phyloP scores from a whole-genome alignment of 2,888 invertebrate species.

The Allygus modestus region DNA sequence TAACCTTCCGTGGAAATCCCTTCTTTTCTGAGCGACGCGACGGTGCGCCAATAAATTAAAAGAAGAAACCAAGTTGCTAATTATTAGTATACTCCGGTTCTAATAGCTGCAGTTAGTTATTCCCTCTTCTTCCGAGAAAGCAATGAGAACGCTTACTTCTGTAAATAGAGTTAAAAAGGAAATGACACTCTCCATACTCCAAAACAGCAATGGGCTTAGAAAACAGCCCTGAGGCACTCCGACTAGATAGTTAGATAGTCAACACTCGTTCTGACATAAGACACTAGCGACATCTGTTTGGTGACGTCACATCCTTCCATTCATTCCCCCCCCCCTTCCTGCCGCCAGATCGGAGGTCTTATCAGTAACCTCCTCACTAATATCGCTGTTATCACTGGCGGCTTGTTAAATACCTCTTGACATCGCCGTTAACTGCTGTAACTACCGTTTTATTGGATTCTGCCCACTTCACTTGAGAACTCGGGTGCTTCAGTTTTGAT shows the following conservation, averaged over 20 bases:
- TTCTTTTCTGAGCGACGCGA: too few species aligned
- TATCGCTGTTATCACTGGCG: constrained; percentile 20
- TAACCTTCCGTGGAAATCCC: too few species aligned
- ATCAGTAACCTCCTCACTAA: constrained; percentile 12
- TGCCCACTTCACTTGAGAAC: neutral
- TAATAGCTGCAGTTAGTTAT: too few species aligned
- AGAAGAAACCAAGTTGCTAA: too few species aligned
- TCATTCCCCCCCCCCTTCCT: constrained; percentile 17
- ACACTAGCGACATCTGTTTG: constrained; percentile 34
- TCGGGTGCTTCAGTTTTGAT: constrained; percentile 11
- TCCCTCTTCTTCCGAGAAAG: too few species aligned
- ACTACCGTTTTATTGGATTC: constrained; percentile 2
- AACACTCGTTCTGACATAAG: neutral
- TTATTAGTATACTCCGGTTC: too few species aligned
- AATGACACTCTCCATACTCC: too few species aligned
- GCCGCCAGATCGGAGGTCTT: neutral
- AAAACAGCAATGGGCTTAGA: too few species aligned
- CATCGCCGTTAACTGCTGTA: constrained; percentile 1
- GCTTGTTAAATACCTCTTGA: constrained; percentile 15
- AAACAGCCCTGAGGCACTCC: too few species aligned
- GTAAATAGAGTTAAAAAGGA: too few species aligned
- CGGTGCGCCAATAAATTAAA: too few species aligned
- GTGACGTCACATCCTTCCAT: constrained; percentile 53
- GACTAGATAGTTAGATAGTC: neutral
- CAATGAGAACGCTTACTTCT: too few species aligned